Evolutionary conservation across 2,113 vertebrate species (phyloP).

Genomic region (Felis catus): DNA sequence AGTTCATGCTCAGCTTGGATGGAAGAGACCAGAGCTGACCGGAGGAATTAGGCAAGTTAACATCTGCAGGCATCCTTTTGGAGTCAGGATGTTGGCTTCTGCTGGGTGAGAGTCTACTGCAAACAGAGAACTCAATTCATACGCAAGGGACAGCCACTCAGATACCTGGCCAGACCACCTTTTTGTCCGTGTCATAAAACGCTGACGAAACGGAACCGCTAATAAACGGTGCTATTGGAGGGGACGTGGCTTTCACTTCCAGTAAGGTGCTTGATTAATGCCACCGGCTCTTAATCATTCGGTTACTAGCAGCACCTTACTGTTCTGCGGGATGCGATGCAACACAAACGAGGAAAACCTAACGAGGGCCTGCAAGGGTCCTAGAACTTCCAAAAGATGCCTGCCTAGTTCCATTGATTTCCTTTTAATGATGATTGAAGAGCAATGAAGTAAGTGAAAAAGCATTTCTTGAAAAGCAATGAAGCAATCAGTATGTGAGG

Average conservation of each 20-base stretch:
- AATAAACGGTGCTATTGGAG: neutral
- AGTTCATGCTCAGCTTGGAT: neutral
- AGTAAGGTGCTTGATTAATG: neutral
- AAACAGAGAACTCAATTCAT: neutral
- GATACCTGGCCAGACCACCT: neutral
- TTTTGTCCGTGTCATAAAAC: neutral
- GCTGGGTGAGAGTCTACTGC: neutral
- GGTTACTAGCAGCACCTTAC: neutral
- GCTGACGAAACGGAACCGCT: neutral
- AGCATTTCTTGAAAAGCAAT: neutral
- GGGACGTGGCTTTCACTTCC: neutral
- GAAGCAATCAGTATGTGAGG: neutral
- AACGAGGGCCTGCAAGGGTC: neutral
- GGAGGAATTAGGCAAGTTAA: neutral
- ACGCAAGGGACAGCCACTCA: neutral
- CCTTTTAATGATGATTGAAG: neutral
- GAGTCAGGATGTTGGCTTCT: slow-evolving; percentile 1
- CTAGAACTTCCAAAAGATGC: neutral
- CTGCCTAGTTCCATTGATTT: neutral
- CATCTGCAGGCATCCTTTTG: neutral
- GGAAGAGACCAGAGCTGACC: neutral
- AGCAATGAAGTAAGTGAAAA: neutral
- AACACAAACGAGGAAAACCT: neutral
- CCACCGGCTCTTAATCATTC: neutral
- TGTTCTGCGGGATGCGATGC: neutral